Base-by-base conservation (phyloP, 2,888 invertebrate species). In the Oligia latruncula region DNA sequence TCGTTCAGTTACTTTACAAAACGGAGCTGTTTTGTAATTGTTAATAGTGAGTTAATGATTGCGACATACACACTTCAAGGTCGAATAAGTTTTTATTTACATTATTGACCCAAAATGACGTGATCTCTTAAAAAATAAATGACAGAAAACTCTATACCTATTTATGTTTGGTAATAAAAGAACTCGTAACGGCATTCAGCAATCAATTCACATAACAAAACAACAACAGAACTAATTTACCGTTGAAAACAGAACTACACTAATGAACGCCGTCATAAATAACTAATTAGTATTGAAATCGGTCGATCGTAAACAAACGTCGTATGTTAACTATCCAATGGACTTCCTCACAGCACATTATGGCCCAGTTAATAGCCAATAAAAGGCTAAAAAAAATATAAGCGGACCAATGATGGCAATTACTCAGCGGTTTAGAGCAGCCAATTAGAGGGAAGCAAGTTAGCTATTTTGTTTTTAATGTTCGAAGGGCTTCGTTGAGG, bases 371-470 rank as follows among this genome's bases (percentile, higher is more conserved):
- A 82, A 88, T 81, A 70, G 79, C 77, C 87, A 74, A 86, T 87
- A 83, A 88, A 85, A 46, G 67, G 76, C 73, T 71, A 71, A 80
- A 85, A 88, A 86, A 81, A 89, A 89, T 81, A 87, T 83, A 82
- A 83, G 72, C 66, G 65, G 82, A 75, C 80, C 82, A 86, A 87
- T 85, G 83, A 82, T 60, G 82, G 83, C 74, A 84, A 86, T 89
- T 87, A 89, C 82, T 85, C 77, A 78, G 73, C 64, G 82, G 87
- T 77, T 87, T 83, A 88, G 74, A 82, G 74, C 70, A 68, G 65
- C 84, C 88, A 87, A 89, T 89, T 89, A 89, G 84, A 68, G 78
- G 58, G 70, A 58, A 74, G 74, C 83, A 83, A 89, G 80, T 77
- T 81, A 80, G 77, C 70, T 72, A 73, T 78, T 83, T 71, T 68